Base-by-base conservation (phyloP, 2,888 invertebrate genomes). In the Folsomia candida region DNA sequence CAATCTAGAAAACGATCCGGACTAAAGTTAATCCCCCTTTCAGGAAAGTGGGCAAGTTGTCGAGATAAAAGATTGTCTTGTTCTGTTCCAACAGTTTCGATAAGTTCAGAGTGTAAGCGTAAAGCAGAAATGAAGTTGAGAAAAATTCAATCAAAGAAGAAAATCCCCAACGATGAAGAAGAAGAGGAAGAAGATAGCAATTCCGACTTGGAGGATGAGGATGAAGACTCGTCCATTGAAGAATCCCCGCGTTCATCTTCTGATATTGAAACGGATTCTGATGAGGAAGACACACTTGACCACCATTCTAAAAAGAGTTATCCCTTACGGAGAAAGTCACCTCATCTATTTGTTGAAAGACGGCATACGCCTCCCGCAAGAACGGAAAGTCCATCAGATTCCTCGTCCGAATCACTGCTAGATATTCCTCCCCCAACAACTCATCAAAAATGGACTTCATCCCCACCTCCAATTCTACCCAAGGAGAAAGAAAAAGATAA, bases 61-160 rank as follows among this genome's bases (percentile, higher is more conserved):
- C 4, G 6, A 37, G 37, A 37, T 37, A 9, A 9, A 37, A 37
- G 14, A 14, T 37, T 37, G 37, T 4, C 14, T 37, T n/a, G n/a
- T n/a, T 4, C 6, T 9, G 14, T 37, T 14, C 37, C 37, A 37
- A 14, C 9, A 2, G 64, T 64, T 20, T 9, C n/a, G 22, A 47
- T 64, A 20, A 47, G 22, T 47, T n/a, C 24, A 3, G 24, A 51
- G n/a, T 37, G 11, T 18, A n/a, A 25, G 11, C 37, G n/a, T 22
- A 20, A 20, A 37, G 64, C 64, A 14, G 64, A 64, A 24, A 64
- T 64, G 64, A 64, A 24, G 25, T 64, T 64, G 26, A 2, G 64
- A 25, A 64, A 64, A n/a, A 51, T 14, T 37, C 14, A 9, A 14
- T 14, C 37, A 37, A 37, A 37, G 37, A 37, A 37, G 37, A 37